A percentile compares a stretch with the other conserved stretches of the same genome.
phyloP scores from a whole-genome alignment of 2,113 vertebrate species.

The Caracal caracal region DNA sequence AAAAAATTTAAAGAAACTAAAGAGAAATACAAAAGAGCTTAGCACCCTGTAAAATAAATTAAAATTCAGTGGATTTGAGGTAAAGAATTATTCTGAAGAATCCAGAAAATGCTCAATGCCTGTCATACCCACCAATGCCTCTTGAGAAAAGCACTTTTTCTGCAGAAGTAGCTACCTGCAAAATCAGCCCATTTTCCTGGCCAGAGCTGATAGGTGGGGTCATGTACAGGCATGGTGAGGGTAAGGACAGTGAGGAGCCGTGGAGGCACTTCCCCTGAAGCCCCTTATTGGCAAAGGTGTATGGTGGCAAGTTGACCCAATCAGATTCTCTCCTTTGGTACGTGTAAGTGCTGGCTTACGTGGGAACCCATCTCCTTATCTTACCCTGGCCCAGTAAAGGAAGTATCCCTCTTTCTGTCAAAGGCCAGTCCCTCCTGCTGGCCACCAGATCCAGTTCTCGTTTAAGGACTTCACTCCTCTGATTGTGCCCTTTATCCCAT shows the following conservation, averaged over 20 bases:
- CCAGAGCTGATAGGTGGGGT: neutral
- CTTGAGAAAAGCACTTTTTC: neutral
- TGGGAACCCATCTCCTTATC: neutral
- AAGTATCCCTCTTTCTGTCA: neutral
- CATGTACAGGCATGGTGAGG: neutral
- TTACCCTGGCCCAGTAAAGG: neutral
- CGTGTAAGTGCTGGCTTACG: neutral
- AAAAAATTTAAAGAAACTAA: neutral
- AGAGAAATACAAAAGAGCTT: neutral
- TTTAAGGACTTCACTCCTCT: neutral
- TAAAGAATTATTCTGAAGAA: slow-evolving; percentile 13
- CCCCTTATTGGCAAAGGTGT: neutral
- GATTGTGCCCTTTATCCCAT: neutral
- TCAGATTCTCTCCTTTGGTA: neutral
- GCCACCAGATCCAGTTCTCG: neutral
- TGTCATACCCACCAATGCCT: neutral
- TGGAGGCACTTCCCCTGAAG: neutral
- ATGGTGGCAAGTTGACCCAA: neutral
- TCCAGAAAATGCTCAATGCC: neutral
- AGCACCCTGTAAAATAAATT: neutral
- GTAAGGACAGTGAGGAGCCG: neutral
- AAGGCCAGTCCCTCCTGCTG: neutral
- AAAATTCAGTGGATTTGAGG: neutral
- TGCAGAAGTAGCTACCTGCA: neutral
- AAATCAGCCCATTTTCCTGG: neutral